Percentiles rank a stretch among this genome's conserved stretches.
Conservation (phyloP, 2,888 invertebrate genomes). For the Alitta virens region DNA sequence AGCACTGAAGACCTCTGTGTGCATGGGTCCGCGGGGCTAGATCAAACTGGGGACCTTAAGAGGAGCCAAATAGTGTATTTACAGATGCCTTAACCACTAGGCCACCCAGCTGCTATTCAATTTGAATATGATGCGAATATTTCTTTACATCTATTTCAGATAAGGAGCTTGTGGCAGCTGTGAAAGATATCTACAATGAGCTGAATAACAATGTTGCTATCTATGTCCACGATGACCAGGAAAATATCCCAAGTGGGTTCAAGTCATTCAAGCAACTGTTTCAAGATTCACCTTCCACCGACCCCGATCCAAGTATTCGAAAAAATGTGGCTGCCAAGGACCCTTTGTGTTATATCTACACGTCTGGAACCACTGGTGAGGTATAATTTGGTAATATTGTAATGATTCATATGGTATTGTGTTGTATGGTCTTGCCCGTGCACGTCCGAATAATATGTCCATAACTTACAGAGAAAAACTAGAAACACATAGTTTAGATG, state of each 20-base stretch:
- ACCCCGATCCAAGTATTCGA: conserved; percentile 21
- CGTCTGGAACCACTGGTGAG: conserved; percentile 68
- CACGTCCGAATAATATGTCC: no score
- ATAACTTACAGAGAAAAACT: no score
- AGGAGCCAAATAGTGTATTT: no score
- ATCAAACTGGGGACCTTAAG: no score
- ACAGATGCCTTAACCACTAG: no score
- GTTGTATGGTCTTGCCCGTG: no score
- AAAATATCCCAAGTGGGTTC: conserved; percentile 28
- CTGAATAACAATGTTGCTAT: conserved; percentile 28
- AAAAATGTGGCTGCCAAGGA: conserved; percentile 23
- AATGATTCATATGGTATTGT: no score
- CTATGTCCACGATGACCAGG: conserved; percentile 20
- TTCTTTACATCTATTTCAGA: conserved; percentile 26
- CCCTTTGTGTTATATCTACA: conserved; percentile 84
- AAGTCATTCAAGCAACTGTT: conserved; percentile 33
- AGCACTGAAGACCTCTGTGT: no score
- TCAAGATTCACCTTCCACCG: conserved; percentile 22
- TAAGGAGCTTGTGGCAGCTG: conserved; percentile 33
- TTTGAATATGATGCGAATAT: no score
- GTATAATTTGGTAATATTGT: conserved; percentile 98
- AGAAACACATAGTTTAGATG: no score
- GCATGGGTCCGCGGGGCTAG: no score
- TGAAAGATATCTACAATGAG: conserved; percentile 33
- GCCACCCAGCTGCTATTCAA: no score